Evolutionary conservation across 2,888 invertebrate species (phyloP).

Genomic region (Trypoxylon attenuatum): DNA sequence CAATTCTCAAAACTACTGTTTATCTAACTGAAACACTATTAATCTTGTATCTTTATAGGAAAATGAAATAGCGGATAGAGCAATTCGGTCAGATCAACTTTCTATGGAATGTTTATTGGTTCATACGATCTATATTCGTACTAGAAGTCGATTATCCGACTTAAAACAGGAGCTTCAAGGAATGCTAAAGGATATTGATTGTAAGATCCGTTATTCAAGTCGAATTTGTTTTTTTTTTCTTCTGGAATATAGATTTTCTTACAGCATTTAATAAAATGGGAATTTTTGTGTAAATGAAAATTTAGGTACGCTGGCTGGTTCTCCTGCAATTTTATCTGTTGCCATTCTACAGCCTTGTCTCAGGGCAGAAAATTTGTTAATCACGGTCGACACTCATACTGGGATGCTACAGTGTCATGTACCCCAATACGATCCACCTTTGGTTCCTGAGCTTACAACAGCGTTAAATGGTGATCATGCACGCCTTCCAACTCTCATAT

Average conservation of each 20-base stretch:
- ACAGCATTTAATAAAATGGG: too few relatives aligned
- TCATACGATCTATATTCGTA: constrained; percentile 95
- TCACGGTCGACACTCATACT: constrained; percentile 95
- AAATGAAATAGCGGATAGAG: constrained; percentile 83
- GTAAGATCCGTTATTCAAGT: too few relatives aligned
- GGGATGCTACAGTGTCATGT: constrained; percentile 94
- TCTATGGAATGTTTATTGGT: constrained; percentile 96
- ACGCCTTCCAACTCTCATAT: constrained; percentile 81
- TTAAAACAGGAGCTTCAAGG: constrained; percentile 86
- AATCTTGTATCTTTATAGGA: constrained; percentile 73
- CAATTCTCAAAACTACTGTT: too few relatives aligned
- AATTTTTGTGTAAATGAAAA: too few relatives aligned
- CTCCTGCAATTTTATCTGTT: constrained; percentile 93
- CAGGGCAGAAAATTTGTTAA: constrained; percentile 92
- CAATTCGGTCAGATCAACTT: constrained; percentile 91
- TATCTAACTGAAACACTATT: too few relatives aligned
- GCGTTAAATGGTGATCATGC: constrained; percentile 85
- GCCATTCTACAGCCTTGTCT: constrained; percentile 93
- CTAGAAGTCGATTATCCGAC: constrained; percentile 88
- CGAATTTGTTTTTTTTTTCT: constrained; percentile 67
- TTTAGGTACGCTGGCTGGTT: constrained; percentile 81
- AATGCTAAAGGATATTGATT: constrained; percentile 82
- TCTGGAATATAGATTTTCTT: too few relatives aligned
- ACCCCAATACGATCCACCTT: constrained; percentile 89
- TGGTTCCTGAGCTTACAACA: constrained; percentile 87